Conservation (phyloP, 2,888 invertebrate species). For the Phaedon cochleariae region DNA sequence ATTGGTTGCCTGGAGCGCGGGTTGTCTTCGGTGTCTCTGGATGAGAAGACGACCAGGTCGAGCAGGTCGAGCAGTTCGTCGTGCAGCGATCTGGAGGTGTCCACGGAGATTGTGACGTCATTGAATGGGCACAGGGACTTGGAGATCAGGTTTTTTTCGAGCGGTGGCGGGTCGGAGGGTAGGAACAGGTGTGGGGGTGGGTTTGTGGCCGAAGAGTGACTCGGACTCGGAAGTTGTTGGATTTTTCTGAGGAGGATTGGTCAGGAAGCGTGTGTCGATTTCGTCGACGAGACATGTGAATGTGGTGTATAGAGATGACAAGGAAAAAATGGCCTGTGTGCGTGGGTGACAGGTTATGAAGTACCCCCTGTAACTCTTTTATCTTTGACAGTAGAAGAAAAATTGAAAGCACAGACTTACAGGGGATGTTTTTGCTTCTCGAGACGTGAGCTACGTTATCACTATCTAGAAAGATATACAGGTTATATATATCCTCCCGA, state of each 20-base stretch:
- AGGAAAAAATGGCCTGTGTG: too few species aligned
- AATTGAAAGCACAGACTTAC: too few species aligned
- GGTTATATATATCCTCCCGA: too few species aligned
- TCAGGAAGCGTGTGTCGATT: not conserved
- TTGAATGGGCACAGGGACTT: slow-evolving; percentile 80
- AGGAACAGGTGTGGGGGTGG: slow-evolving; percentile 19
- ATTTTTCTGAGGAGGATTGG: slow-evolving; percentile 11
- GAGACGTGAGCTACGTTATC: too few species aligned
- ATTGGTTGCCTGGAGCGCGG: slow-evolving; percentile 40
- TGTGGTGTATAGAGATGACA: too few species aligned
- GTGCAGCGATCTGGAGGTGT: slow-evolving; percentile 71
- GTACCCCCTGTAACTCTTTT: too few species aligned
- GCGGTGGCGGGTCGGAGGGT: slow-evolving; percentile 35
- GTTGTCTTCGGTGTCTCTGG: slow-evolving; percentile 50
- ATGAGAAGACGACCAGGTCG: slow-evolving; percentile 47
- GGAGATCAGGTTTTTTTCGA: slow-evolving; percentile 77
- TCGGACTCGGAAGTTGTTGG: too few species aligned
- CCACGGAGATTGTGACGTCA: slow-evolving; percentile 81
- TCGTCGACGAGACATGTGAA: too few species aligned
- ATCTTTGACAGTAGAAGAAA: too few species aligned
- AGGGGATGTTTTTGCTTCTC: too few species aligned
- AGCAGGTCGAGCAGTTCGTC: slow-evolving; percentile 43
- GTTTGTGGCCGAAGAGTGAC: slow-evolving; percentile 14
- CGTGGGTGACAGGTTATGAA: too few species aligned
- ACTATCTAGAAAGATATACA: too few species aligned